Evolutionary conservation across 2,113 vertebrate species (phyloP), one percentile per base, ranked within the genome.

Genomic region (Saccopteryx leptura): DNA sequence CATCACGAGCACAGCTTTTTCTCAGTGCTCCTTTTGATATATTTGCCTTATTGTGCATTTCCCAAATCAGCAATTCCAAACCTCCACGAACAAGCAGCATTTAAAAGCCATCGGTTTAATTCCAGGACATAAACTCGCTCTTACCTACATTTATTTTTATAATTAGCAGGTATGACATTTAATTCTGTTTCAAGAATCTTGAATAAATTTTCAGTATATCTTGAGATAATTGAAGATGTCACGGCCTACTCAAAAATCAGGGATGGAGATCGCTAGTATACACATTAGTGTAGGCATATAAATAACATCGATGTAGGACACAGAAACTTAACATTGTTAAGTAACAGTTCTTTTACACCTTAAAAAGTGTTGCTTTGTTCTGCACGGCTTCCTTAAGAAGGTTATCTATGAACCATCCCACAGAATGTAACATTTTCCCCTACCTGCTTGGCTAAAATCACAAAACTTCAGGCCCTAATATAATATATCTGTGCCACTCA

Each of bases 141-240:
- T 75, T 89, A 89, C n/a, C 56, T 26, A 28, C 94, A 95, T 97
- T 97, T 97, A 83, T 93, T 97, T 96, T 97, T 93, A 87, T 96
- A 96, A 97, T 98, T 93, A 97, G 74, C 89, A 94, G 69, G 78
- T 89, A 94, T 95, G 91, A 95, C 94, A 97, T 96, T 97, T 97
- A 96, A 92, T 94, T 95, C n/a, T 91, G 46, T 84, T 94, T 95
- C 60, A 88, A 93, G 46, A 95, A 93, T 72, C 90, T 95, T 39
- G 90, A 69, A 95, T 83, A 60, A 18, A 71, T 95, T 96, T 96
- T 94, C 46, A 50, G 39, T 76, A 54, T 90, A 84, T 86, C 54
- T 93, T 84, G 54, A 95, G 88, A 71, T 93, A 96, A 97, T 10
- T 91, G 69, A 97, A 83, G 79, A 93, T 94, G 91, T 56, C 91